A percentile compares a stretch with the other conserved stretches of the same genome.
Evolutionary conservation across 2,113 vertebrate species (phyloP).

Genomic region (Mobula birostris): DNA sequence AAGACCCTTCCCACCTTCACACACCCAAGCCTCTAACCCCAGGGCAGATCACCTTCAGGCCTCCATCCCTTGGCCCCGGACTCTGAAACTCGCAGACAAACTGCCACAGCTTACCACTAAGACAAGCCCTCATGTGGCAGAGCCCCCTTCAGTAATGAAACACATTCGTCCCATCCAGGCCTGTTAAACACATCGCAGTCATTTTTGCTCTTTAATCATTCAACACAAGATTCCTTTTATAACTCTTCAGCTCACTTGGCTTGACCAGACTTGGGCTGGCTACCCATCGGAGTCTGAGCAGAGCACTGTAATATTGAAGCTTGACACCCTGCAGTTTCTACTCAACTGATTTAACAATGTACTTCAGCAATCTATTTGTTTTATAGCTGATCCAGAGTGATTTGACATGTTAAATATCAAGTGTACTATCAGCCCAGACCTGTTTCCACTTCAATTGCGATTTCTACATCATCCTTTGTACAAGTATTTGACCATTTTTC

Average conservation of each 20-base stretch:
- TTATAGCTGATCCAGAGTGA: not conserved
- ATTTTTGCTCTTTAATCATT: not conserved
- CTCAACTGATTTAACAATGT: not conserved
- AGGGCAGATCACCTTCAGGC: too few species aligned
- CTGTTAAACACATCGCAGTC: too few species aligned
- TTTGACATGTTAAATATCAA: constrained; percentile 30
- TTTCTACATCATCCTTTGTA: not conserved
- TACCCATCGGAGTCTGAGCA: too few species aligned
- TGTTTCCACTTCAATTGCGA: not conserved
- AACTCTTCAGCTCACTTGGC: not conserved
- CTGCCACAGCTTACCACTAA: too few species aligned
- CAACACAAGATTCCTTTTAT: not conserved
- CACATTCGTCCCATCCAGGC: too few species aligned
- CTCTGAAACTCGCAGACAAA: too few species aligned
- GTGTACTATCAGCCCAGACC: constrained; percentile 1
- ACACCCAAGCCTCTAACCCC: too few species aligned
- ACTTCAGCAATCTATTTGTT: constrained; percentile 10
- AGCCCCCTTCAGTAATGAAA: too few species aligned
- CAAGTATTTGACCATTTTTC: constrained; percentile 16
- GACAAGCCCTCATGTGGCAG: too few species aligned
- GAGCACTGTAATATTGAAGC: not conserved
- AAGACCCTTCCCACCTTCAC: too few species aligned
- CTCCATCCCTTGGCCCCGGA: too few species aligned
- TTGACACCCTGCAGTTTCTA: not conserved
- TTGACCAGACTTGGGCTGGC: not conserved